Conservation (phyloP, 1,140 invertebrate species). For the Microplitis demolitor region DNA sequence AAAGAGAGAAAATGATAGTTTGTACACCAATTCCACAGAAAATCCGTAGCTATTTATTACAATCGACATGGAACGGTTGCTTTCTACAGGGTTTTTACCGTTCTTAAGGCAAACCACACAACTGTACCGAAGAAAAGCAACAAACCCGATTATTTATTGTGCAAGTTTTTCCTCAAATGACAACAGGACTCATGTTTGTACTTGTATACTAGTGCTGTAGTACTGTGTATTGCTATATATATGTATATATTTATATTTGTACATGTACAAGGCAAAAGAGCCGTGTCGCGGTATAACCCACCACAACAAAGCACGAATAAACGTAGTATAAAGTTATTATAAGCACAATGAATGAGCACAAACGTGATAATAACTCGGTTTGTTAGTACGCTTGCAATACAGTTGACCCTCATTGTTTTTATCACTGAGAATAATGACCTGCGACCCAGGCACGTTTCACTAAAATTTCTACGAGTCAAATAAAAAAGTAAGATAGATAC, state of each 20-base stretch:
- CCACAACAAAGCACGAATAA: too few species aligned
- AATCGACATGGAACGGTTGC: constrained; percentile 21
- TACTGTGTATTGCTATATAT: too few species aligned
- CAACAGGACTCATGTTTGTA: neutral
- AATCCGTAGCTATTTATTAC: constrained; percentile 30
- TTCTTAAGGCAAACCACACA: neutral
- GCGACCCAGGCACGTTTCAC: neutral
- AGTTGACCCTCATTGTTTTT: too few species aligned
- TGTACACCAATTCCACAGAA: neutral
- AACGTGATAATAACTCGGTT: too few species aligned
- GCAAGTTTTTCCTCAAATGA: neutral
- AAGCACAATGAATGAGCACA: too few species aligned
- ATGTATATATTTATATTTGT: too few species aligned
- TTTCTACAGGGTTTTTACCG: constrained; percentile 1
- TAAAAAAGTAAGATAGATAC: neutral
- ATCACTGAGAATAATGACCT: too few species aligned
- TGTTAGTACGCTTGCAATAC: too few species aligned
- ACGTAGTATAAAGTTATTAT: too few species aligned
- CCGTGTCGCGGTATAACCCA: too few species aligned
- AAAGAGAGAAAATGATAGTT: constrained; percentile 39
- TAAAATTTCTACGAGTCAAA: neutral
- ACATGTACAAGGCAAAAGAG: too few species aligned
- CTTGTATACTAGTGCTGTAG: neutral
- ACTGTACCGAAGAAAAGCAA: neutral
- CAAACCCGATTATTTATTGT: neutral